Evolutionary conservation across 1,140 invertebrate genomes (phyloP).

Genomic region (Zophobas morio): DNA sequence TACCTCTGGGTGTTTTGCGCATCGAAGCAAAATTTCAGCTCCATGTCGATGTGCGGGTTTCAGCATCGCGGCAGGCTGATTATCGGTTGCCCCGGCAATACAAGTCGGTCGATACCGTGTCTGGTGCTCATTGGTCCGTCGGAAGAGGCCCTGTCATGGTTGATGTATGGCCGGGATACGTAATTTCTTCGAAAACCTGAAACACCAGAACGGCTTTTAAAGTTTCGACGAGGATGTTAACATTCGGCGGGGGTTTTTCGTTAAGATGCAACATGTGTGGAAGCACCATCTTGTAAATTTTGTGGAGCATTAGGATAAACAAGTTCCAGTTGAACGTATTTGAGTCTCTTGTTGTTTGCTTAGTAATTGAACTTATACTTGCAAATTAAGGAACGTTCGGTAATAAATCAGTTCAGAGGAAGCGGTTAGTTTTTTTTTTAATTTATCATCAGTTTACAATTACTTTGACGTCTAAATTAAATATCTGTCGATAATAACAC

Average conservation of each 20-base stretch:
- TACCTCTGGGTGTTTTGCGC: not conserved
- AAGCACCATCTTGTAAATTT: not conserved
- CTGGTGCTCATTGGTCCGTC: conserved; percentile 56
- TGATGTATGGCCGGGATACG: conserved; percentile 45
- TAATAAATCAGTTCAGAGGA: no score
- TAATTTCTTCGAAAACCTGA: conserved; percentile 34
- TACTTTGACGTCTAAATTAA: no score
- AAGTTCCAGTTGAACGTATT: no score
- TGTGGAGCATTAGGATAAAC: not conserved
- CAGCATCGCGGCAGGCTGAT: conserved; percentile 18
- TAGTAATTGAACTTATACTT: no score
- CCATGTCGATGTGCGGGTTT: conserved; percentile 12
- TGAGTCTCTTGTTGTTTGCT: no score
- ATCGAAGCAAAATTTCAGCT: conserved; percentile 10
- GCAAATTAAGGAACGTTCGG: no score
- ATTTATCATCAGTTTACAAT: no score
- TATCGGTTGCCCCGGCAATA: conserved; percentile 58
- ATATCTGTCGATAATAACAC: no score
- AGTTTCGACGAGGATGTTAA: conserved; percentile 1
- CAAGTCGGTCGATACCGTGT: conserved; percentile 57
- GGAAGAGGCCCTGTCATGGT: conserved; percentile 53
- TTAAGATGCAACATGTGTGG: not conserved
- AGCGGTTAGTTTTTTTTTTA: no score
- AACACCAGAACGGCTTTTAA: conserved; percentile 24
- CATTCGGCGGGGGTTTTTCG: not conserved